Evolutionary conservation across 35 echinoderm and acorn worm species (phyloP).

Genomic region (Ophioderma brevispina): DNA sequence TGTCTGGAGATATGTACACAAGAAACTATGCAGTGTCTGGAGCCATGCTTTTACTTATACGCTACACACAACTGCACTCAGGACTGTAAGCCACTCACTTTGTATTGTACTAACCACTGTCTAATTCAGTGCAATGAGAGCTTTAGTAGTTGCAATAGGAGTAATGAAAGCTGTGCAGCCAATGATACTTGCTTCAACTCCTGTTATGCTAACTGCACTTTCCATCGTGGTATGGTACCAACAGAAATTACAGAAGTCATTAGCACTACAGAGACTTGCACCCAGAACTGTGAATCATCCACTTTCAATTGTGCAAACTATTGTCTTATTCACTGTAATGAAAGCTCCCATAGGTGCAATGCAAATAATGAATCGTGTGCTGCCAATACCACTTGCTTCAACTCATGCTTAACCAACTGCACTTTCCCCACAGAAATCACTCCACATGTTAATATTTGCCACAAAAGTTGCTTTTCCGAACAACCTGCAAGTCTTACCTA

Average conservation of each 20-base stretch:
- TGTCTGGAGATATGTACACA: background rate
- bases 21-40: background rate
- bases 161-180: too few relatives aligned
- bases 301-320: too few relatives aligned
- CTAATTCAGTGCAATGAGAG: background rate
- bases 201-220: slow-evolving; percentile 15
- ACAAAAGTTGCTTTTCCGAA: too few relatives aligned
- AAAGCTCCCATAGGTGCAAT: too few relatives aligned
- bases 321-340: too few relatives aligned
- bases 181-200: slow-evolving; percentile 12
- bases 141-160: background rate
- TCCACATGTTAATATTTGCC: background rate
- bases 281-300: too few relatives aligned
- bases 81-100: background rate
- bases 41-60: background rate
- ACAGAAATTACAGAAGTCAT: too few relatives aligned
- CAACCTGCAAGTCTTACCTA: too few relatives aligned
- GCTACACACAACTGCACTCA: background rate
- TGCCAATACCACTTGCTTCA: background rate
- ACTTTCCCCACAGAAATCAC: background rate
- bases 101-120: background rate
- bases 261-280: too few relatives aligned
- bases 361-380: too few relatives aligned
- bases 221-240: background rate
- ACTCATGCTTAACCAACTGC: background rate